Evolutionary conservation across 2,888 invertebrate genomes (phyloP).

Genomic region (Hyposoter didymator): DNA sequence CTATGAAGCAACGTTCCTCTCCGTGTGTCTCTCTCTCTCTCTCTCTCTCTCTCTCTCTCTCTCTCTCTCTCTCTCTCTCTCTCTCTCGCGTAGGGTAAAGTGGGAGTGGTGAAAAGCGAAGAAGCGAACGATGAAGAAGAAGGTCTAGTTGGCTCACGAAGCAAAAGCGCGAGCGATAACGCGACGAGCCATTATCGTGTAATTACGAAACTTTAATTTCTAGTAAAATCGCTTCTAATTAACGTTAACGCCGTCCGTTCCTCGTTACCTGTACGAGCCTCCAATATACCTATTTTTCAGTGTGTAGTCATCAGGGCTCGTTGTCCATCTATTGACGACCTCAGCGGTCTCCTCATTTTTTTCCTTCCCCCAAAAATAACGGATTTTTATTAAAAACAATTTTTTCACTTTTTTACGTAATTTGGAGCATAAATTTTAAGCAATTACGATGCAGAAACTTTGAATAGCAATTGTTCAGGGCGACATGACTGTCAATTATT

Average conservation of each 20-base stretch:
- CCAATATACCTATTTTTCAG: constrained; percentile 24
- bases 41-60: not conserved
- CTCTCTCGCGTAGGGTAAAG: constrained; percentile 12
- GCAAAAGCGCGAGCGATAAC: constrained; percentile 70
- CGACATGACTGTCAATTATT: not conserved
- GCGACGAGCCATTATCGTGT: constrained; percentile 76
- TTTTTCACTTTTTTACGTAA: too few relatives aligned
- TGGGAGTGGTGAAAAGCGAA: constrained; percentile 12
- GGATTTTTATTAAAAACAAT: constrained; percentile 1
- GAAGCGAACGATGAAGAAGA: constrained; percentile 43
- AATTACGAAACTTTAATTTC: constrained; percentile 79
- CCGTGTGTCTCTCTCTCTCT: not conserved
- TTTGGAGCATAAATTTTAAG: too few relatives aligned
- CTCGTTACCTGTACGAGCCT: constrained; percentile 65
- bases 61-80: not conserved
- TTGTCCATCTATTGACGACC: constrained; percentile 46
- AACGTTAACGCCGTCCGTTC: constrained; percentile 76
- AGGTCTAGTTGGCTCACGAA: constrained; percentile 46
- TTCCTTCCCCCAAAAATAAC: constrained; percentile 14
- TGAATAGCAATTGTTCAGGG: not conserved
- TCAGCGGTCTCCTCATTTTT: constrained; percentile 10
- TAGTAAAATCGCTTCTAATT: constrained; percentile 77
- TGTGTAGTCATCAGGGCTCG: constrained; percentile 7
- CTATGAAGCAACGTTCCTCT: constrained; percentile 69
- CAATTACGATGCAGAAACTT: not conserved